Evolutionary conservation across 1,140 invertebrate genomes (phyloP), one percentile per base, ranked within the genome.

Genomic region (Telenomus remus): DNA sequence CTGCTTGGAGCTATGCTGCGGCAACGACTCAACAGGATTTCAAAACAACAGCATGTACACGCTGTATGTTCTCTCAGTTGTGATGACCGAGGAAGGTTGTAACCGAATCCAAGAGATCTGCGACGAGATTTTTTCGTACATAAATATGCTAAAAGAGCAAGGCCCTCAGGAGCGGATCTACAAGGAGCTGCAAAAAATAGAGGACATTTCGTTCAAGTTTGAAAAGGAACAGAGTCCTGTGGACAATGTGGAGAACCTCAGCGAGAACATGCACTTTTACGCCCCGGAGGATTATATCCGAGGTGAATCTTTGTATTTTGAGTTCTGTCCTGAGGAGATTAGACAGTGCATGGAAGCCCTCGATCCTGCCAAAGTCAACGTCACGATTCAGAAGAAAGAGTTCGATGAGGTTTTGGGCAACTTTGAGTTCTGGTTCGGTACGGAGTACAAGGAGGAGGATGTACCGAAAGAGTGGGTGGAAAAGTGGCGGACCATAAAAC

Each of bases 261-360:
- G 91, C 19, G 92, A 95, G 82, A 92, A 91, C 57, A 95, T 96
- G 93, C 95, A 96, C 47, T 90, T 92, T 76, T 97, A 92, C 85
- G 91, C 92, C 0, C 90, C 94, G 0, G 87, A 91, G 80, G 92
- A 97, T 82, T 95, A 95, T 78, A 89, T 98, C 15, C 93, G 92
- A 13, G 65, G 92, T 11, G 12, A 19, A 0, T 89, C 89, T 16
- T 90, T 92, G 56, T 93, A 92, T 82, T 94, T 92, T 63, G 93
- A 97, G 66, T 98, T 94, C 82, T 90, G 95, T 80, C 92, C 95
- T 5, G 90, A 94, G 68, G 89, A 87, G 12, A 93, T 97, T 60
- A 84, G 83, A 19, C 87, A 90, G 33, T 88, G 95, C 4, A 80
- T 97, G 33, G 87, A 92, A 6, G 87, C 89, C 68, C 86, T 97